Evolutionary conservation across 2,797 vertebrate species (phyloP), one percentile per base, ranked within the genome.

Genomic region (Siniperca obscura): DNA sequence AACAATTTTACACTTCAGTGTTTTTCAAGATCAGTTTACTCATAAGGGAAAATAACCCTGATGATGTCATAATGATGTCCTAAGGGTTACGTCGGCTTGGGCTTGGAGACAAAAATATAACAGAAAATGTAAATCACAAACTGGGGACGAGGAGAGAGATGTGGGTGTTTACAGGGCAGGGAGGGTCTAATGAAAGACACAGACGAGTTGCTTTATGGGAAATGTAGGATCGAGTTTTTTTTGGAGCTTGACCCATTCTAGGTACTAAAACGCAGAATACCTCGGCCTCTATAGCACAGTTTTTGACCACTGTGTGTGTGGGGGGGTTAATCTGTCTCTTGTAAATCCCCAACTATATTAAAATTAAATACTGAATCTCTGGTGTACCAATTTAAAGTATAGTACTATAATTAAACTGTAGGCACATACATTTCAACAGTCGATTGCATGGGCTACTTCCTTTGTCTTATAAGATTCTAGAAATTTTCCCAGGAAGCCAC

Each of bases 221-320:
- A 60, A 56, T 57, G 17, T 59, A 38, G 27, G 70, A 34, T 46
- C 0, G 9, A 52, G 56, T 12, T 2, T 68, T 25, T 25, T 83
- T 68, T 34, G n/a, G 48, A 61, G 7, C 6, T 14, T 60, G 27
- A 38, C 14, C 34, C 13, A 57, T 3, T 52, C 34, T 55, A 27
- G 11, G 85, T 67, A 85, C 77, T 85, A 78, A 87, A 90, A 74
- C 12, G 55, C 12, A 55, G 42, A 21, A 74, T 74, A 59, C 50
- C 19, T 44, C 6, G 0, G 42, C 42, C 2, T 21, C 5, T 67
- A 1, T 21, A 22, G 46, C 17, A 48, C 46, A 11, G 6, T 22
- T 52, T 34, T n/a, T 14, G 12, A 40, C 60, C 36, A 38, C 5
- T 38, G 21, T 46, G 36, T 14, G 14, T 13, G 27, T 27, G 27